Evolutionary conservation across 2,888 invertebrate species (phyloP).

Genomic region (Papilio protenor): DNA sequence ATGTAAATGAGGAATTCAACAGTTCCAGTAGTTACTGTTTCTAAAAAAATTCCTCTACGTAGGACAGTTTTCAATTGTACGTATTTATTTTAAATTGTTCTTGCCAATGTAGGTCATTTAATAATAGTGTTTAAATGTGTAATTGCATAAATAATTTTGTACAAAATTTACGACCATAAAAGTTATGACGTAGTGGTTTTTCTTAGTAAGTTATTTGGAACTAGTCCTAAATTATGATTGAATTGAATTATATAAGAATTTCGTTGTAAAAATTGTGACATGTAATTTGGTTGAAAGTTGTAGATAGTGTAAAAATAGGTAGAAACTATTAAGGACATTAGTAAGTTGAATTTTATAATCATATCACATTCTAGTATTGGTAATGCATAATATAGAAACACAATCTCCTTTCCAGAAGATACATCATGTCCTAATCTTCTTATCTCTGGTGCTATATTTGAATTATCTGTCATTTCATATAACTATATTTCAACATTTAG

Average conservation of each 20-base stretch:
- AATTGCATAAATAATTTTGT: constrained; percentile 65
- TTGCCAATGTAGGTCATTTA: constrained; percentile 44
- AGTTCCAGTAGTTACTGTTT: constrained; percentile 67
- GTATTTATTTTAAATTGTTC: constrained; percentile 35
- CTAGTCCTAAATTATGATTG: constrained; percentile 79
- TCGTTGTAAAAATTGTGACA: constrained; percentile 57
- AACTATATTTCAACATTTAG: constrained; percentile 32
- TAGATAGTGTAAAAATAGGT: constrained; percentile 81
- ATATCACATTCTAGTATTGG: constrained; percentile 74
- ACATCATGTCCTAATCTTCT: constrained; percentile 50
- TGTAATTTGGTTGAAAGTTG: constrained; percentile 72
- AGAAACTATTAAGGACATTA: constrained; percentile 68
- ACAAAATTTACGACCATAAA: constrained; percentile 73
- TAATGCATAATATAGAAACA: constrained; percentile 61
- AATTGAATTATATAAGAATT: constrained; percentile 58
- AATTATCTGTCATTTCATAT: constrained; percentile 50
- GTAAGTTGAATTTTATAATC: constrained; percentile 82
- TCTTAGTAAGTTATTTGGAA: constrained; percentile 81
- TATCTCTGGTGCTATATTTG: constrained; percentile 67
- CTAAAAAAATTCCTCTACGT: constrained; percentile 60
- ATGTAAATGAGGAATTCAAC: constrained; percentile 47
- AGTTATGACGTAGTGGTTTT: constrained; percentile 73
- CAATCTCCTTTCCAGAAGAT: constrained; percentile 50
- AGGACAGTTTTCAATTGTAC: constrained; percentile 47
- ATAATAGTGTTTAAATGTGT: constrained; percentile 48